Percentiles rank a stretch among this genome's conserved stretches.
Conservation (phyloP, 2,113 vertebrate species). For the Pollachius pollachius region DNA sequence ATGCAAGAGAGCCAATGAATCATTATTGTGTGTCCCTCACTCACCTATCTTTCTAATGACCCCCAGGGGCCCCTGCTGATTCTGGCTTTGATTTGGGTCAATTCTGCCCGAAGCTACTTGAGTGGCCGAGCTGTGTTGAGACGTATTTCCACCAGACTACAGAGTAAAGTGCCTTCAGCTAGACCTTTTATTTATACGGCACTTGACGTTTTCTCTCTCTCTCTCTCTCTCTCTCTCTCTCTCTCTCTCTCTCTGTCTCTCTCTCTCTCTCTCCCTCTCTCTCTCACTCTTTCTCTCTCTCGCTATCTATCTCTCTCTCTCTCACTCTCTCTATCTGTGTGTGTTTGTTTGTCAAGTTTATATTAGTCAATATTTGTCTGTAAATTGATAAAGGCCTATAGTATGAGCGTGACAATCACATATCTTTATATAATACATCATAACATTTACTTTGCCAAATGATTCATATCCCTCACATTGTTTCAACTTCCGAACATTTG, state of each 20-base stretch:
- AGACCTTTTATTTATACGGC: slow-evolving; percentile 58
- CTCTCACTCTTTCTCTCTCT: too few species aligned
- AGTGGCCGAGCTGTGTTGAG: slow-evolving; percentile 57
- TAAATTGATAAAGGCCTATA: too few species aligned
- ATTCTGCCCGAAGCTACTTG: slow-evolving; percentile 50
- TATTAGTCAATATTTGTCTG: background rate
- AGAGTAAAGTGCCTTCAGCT: slow-evolving; percentile 59
- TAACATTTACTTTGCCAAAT: background rate
- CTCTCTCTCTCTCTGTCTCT: background rate
- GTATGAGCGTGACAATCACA: background rate
- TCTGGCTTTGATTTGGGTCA: slow-evolving; percentile 60
- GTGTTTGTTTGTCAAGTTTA: slow-evolving; percentile 1
- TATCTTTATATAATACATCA: background rate
- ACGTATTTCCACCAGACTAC: slow-evolving; percentile 60
- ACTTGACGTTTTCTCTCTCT: slow-evolving; percentile 50
- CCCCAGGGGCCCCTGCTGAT: slow-evolving; percentile 29
- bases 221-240: background rate
- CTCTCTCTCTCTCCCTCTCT: background rate
- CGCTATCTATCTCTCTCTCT: too few species aligned
- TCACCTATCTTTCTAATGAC: slow-evolving; percentile 50
- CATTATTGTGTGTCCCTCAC: slow-evolving; percentile 56
- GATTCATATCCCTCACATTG: background rate
- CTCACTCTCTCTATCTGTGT: background rate
- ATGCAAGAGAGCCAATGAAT: slow-evolving; percentile 55
- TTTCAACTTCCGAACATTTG: background rate